Evolutionary conservation across 2,888 invertebrate genomes (phyloP).

Genomic region (Eustalomyia histrio): DNA sequence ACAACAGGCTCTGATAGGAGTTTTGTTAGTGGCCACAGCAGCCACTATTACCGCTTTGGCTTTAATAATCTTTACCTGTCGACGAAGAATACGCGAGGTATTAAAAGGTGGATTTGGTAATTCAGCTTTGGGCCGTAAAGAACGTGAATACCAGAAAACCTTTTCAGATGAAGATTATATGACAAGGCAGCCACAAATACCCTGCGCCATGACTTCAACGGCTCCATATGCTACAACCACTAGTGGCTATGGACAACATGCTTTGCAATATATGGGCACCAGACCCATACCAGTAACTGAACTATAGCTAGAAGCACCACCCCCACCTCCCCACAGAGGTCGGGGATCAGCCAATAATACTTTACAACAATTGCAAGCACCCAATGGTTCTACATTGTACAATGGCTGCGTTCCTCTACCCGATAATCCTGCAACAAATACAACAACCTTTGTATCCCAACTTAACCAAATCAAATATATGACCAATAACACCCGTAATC

Average conservation of each 20-base stretch:
- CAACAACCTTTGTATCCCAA: conserved; percentile 75
- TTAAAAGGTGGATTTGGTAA: conserved; percentile 83
- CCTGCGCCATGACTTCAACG: conserved; percentile 72
- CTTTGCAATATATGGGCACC: conserved; percentile 80
- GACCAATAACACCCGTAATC: conserved; percentile 72
- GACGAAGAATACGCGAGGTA: conserved; percentile 88
- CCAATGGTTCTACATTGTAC: conserved; percentile 71
- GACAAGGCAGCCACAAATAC: conserved; percentile 77
- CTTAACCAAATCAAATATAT: conserved; percentile 79
- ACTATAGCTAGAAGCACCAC: conserved; percentile 94
- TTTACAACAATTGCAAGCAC: conserved; percentile 77
- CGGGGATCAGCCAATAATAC: conserved; percentile 72
- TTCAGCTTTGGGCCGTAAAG: conserved; percentile 83
- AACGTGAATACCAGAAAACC: conserved; percentile 93
- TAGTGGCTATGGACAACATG: conserved; percentile 76
- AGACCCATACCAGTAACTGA: conserved; percentile 93
- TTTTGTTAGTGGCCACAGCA: conserved; percentile 86
- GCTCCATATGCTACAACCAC: conserved; percentile 72
- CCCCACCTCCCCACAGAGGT: conserved; percentile 88
- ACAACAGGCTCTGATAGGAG: conserved; percentile 89
- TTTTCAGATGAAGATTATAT: conserved; percentile 92
- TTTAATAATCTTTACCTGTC: conserved; percentile 88
- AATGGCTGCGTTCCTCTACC: conserved; percentile 68
- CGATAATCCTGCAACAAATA: conserved; percentile 73
- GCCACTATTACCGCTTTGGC: conserved; percentile 86